Conservation (phyloP, 2,888 invertebrate species). For the Scaptodrosophila latifasciaeformis region DNA sequence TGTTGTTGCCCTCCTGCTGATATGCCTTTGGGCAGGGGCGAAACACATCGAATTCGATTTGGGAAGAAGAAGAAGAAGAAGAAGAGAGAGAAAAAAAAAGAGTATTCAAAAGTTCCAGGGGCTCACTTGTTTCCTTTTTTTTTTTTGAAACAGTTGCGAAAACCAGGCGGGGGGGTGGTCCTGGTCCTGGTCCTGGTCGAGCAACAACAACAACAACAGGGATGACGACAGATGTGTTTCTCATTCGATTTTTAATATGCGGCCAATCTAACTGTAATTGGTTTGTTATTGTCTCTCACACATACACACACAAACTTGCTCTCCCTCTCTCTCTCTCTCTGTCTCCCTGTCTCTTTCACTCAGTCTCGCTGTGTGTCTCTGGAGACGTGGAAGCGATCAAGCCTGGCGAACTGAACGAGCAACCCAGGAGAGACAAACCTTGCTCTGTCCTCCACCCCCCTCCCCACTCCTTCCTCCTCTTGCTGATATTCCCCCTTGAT, state of each 20-base stretch:
- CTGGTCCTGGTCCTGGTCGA: conserved; percentile 5
- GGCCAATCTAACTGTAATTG: conserved; percentile 76
- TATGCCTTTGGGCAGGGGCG: neutral
- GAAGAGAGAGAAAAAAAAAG: too few relatives aligned
- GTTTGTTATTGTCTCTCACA: conserved; percentile 68
- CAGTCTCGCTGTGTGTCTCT: conserved; percentile 2
- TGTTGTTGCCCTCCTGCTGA: too few relatives aligned
- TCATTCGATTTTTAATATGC: conserved; percentile 75
- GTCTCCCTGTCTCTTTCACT: too few relatives aligned
- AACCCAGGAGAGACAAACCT: conserved; percentile 59
- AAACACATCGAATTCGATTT: too few relatives aligned
- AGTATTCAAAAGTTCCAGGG: too few relatives aligned
- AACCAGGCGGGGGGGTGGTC: conserved; percentile 6
- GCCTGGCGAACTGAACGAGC: neutral
- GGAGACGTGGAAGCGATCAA: neutral
- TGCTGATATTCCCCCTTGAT: neutral
- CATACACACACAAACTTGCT: too few relatives aligned
- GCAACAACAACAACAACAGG: conserved; percentile 9
- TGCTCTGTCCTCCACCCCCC: conserved; percentile 1
- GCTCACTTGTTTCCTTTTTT: conserved; percentile 19
- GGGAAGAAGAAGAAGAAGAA: too few relatives aligned
- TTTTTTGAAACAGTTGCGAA: conserved; percentile 60
- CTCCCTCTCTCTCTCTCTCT: neutral
- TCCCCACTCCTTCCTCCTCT: neutral
- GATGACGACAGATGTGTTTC: conserved; percentile 75